These are phyloP conservation scores for Acestrorhynchus altus DNA, from an alignment of 2,797 vertebrate species.

Conservation along the genomic window DNA sequence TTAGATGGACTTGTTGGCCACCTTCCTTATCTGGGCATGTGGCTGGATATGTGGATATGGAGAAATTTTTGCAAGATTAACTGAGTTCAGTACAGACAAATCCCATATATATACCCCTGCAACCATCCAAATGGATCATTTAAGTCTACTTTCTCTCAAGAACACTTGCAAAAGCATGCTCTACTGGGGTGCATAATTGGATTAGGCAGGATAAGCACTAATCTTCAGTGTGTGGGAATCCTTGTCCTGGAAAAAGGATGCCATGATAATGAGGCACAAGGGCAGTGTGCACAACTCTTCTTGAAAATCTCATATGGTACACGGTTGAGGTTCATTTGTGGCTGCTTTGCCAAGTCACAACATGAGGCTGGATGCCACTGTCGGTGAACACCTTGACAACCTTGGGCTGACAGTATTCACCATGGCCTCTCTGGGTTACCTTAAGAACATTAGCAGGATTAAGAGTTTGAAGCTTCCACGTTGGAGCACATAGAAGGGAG, in stretches of 20 bases:
- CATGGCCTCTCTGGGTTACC: conserved; percentile 37
- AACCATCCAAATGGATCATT: conserved; percentile 35
- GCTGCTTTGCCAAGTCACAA: not conserved
- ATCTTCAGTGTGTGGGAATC: conserved; percentile 71
- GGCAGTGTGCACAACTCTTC: conserved; percentile 30
- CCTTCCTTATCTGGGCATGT: not conserved
- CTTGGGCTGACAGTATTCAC: conserved; percentile 43
- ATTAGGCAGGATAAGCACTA: conserved; percentile 74
- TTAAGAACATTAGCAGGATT: conserved; percentile 69
- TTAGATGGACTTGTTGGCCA: not conserved
- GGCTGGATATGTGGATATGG: not conserved
- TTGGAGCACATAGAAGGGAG: not conserved
- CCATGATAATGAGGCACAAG: not conserved
- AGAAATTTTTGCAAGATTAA: not conserved
- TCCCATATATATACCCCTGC: not conserved
- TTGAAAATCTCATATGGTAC: no score
- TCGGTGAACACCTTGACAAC: not conserved
- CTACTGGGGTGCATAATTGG: conserved; percentile 63
- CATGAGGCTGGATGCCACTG: not conserved
- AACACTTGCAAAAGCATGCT: conserved; percentile 47
- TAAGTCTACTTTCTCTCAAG: conserved; percentile 67
- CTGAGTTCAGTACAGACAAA: conserved; percentile 1
- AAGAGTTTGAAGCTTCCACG: conserved; percentile 25
- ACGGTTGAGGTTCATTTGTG: not conserved
- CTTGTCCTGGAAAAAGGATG: conserved; percentile 60